Base-by-base conservation (phyloP, 2,888 invertebrate genomes). In the Rotaria socialis region DNA sequence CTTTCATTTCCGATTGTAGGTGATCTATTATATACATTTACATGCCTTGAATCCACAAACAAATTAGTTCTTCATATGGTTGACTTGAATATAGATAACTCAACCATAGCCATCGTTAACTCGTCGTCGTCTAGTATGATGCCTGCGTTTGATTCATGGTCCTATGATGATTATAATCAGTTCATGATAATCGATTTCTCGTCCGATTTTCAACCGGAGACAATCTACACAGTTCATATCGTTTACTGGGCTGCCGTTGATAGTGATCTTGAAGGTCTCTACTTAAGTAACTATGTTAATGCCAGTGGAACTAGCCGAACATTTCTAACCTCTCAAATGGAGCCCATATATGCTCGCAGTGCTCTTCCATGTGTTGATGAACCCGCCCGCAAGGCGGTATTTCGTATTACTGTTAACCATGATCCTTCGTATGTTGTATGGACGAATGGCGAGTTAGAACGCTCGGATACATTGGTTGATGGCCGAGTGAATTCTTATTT, bases 401-500 rank as follows among this genome's bases (percentile, higher is more conserved):
- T 89, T 87, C 88, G 88, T 22, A 88, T 90, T 24, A 88, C 89
- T 11, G 89, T 90, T 27, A 88, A 88, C 2, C 89, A 90, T 85
- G 88, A 89, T 43, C 86, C 88, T 47, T 58, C 60, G 10, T 56
- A 86, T 41, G 41, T 90, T 5, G 24, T 24, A n/a, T 58, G 58
- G 58, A 16, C 58, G 16, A 58, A 58, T n/a, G 58, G 58, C 6
- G 58, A 19, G 85, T 88, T 24, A 10, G 91, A 90, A 86, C 88
- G 50, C 14, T 50, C 52, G 90, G n/a, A 58, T 24, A 0, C 2
- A 7, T 24, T n/a, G 6, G 58, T 56, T 52, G 80, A 86, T 43
- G 47, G 84, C n/a, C 84, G 86, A 85, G 84, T 88, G 14, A 87
- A 88, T 43, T 91, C 91, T 0, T 92, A 92, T 22, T 97, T 97